Conservation (phyloP, 2,113 vertebrate species). For the Cromileptes altivelis region DNA sequence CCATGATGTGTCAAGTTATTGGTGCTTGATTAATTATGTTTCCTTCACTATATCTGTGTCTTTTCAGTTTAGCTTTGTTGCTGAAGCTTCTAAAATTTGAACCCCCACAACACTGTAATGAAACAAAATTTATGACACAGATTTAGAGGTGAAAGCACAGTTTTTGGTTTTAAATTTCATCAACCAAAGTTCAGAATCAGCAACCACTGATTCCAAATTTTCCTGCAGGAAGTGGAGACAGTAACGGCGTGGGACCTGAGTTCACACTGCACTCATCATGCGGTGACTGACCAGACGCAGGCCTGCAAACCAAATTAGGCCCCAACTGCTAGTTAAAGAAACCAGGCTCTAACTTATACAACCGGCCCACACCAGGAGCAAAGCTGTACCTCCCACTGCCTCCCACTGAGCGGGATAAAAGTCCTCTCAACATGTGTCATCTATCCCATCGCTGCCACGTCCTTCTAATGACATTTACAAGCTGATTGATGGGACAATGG, state of each 20-base stretch:
- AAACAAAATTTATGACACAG: neutral
- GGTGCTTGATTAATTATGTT: neutral
- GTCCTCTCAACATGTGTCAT: slow-evolving; percentile 56
- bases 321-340: slow-evolving; percentile 62
- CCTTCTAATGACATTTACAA: slow-evolving; percentile 73
- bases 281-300: slow-evolving; percentile 20
- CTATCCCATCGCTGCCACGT: slow-evolving; percentile 42
- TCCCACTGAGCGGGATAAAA: slow-evolving; percentile 63
- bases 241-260: neutral
- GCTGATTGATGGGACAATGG: slow-evolving; percentile 73
- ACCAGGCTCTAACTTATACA: slow-evolving; percentile 56
- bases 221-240: too few relatives aligned
- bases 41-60: neutral
- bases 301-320: slow-evolving; percentile 37
- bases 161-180: neutral
- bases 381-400: slow-evolving; percentile 35
- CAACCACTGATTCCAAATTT: neutral
- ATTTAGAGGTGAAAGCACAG: neutral
- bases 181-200: neutral
- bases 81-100: too few relatives aligned
- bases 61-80: too few relatives aligned
- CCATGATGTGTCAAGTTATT: neutral
- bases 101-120: neutral
- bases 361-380: slow-evolving; percentile 10
- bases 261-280: neutral